These are phyloP conservation scores for Brachyalestes nurse DNA, from an alignment of 2,797 vertebrate species.

Conservation along the genomic window DNA sequence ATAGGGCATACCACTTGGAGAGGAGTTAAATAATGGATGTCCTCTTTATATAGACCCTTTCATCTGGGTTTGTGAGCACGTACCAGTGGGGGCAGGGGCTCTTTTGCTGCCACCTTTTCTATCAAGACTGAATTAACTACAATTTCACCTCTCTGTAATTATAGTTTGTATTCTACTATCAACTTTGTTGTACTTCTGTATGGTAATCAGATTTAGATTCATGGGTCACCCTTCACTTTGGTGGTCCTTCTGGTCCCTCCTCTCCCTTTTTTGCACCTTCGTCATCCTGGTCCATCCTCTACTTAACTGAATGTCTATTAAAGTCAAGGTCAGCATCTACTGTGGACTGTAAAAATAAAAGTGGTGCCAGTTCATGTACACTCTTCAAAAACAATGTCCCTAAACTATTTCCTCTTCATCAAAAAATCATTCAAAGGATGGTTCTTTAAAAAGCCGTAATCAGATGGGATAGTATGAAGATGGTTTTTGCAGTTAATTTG, in stretches of 20 bases:
- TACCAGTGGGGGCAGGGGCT: background rate
- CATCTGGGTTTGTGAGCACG: conserved; percentile 43
- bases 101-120: conserved; percentile 16
- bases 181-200: background rate
- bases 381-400: no score
- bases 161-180: background rate
- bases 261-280: background rate
- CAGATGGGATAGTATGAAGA: no score
- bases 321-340: background rate
- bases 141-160: background rate
- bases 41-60: conserved; percentile 53
- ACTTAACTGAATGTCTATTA: background rate
- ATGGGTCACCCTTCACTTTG: background rate
- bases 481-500: no score
- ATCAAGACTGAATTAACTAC: conserved; percentile 11
- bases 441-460: no score
- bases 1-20: conserved; percentile 37
- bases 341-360: no score
- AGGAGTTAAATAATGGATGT: conserved; percentile 59
- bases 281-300: background rate
- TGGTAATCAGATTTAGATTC: background rate
- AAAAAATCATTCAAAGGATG: no score
- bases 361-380: no score
- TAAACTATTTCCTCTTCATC: no score
- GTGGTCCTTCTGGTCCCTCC: background rate